Base-by-base conservation (phyloP, 1,140 invertebrate species). In the Microplitis demolitor region DNA sequence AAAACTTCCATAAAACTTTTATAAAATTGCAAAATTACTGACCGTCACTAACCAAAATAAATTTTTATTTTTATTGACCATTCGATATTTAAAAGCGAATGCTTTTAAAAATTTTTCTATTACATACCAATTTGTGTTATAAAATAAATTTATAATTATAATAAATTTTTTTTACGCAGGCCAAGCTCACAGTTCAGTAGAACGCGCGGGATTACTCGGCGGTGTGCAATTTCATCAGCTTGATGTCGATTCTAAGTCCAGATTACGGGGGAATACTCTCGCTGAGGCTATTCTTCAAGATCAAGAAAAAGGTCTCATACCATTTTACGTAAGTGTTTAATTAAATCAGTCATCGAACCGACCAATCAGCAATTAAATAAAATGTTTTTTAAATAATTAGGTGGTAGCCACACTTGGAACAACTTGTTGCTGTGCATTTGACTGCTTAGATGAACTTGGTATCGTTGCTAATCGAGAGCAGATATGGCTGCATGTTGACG, bases 141-240 rank as follows among this genome's bases (percentile, higher is more conserved):
- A 24, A 35, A 35, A 67, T 24, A 45, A 33, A 54, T 56, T 8
- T 11, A 13, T 8, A 8, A 1, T 60, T 71, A 37, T 74, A 16
- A 76, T 70, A 31, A n/a, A 35, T 66, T 76, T 58, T 60, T 63
- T 74, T 74, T 75, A 74, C 72, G 51, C 78, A 94, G 93, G 91
- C 79, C 95, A 98, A 91, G 93, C 96, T 1, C 97, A 99, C 86
- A 98, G 95, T 14, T 98, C 96, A 0, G 97, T 98, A 1, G 97
- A 98, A 87, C 90, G 97, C 13, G 97, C 96, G 31, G 95, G 95
- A 4, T 90, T 98, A 56, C 87, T 99, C 14, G 96, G 95, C 5
- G 95, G 96, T 50, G 93, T 99, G 0, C 92, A 94, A 80, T 90
- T 98, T 80, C 89, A 94, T 34, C 89, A 92, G 4, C 84, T 99